Percentiles rank a stretch among this genome's conserved stretches.
phyloP scores from a whole-genome alignment of 2,113 vertebrate genomes.

The Datnioides undecimradiatus region DNA sequence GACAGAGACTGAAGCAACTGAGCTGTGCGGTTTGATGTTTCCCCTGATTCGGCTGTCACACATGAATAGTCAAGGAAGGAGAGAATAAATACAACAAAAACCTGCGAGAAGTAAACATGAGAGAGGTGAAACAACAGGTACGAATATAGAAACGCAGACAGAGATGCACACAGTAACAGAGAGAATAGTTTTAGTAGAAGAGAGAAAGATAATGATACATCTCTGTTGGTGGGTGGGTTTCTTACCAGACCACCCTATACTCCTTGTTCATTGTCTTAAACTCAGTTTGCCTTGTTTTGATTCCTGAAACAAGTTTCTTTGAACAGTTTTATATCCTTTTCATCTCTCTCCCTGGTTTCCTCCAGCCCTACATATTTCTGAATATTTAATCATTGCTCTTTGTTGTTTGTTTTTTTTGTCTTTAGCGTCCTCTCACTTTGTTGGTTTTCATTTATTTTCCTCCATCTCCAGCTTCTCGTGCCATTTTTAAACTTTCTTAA shows the following conservation, averaged over 20 bases:
- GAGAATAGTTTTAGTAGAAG: not conserved
- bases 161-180: not conserved
- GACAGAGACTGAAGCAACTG: conserved; percentile 21
- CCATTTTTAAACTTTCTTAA: not conserved
- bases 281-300: not conserved
- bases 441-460: not conserved
- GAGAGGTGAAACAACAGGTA: conserved; percentile 5
- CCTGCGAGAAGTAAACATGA: conserved; percentile 23
- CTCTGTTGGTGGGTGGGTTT: not conserved
- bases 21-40: conserved; percentile 33
- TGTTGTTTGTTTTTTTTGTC: not conserved
- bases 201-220: not conserved
- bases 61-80: conserved; percentile 12
- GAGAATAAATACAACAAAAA: conserved; percentile 22
- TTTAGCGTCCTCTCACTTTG: not conserved
- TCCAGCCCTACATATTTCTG: not conserved
- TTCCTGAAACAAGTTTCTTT: not conserved
- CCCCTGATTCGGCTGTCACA: conserved; percentile 45
- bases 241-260: not conserved
- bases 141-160: conserved; percentile 8
- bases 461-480: not conserved
- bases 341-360: not conserved
- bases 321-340: not conserved
- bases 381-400: conserved; percentile 3
- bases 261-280: not conserved